Evolutionary conservation across 1,140 invertebrate genomes (phyloP), one percentile per base, ranked within the genome.

Genomic region (Dreissena rostriformis): DNA sequence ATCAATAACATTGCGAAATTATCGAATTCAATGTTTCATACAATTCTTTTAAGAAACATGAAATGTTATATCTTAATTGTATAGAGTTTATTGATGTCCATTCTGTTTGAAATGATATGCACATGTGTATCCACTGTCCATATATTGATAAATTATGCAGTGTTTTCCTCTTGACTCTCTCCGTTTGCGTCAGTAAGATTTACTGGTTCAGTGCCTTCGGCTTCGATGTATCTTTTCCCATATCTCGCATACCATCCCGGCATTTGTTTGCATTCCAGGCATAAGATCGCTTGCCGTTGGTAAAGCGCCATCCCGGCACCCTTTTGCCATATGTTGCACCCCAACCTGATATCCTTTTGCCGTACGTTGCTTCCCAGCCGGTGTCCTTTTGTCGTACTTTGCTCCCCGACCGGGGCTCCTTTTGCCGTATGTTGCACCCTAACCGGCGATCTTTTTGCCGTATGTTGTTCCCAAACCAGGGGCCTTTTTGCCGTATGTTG

Each of bases 341-440:
- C 78, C 78, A 80, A 19, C 29, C 29, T 2, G 66, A 66, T 0
- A 68, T 22, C 12, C 79, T 26, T 65, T 81, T 81, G 14, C 70
- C 79, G 55, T 72, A 72, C 0, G n/a, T 49, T 39, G 55, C 57
- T 5, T 4, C 2, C 68, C 68, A 72, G 52, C 57, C 70, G 24
- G 68, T 52, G 14, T 24, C 52, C 79, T 53, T 66, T 81, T 81
- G 49, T 57, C 79, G 29, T 81, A 81, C 2, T 29, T 19, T 7
- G 61, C 76, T 4, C 12, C 15, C 66, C 77, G n/a, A n/a, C n/a
- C n/a, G n/a, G n/a, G n/a, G n/a, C n/a, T n/a, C n/a, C n/a, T n/a
- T n/a, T 68, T 70, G 24, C 73, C 73, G 5, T 80, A 29, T 55
- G 53, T 22, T 5, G 39, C 29, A n/a, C 14, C 4, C 17, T n/a